Conservation (phyloP, 1,140 invertebrate genomes). For the Orius insidiosus region DNA sequence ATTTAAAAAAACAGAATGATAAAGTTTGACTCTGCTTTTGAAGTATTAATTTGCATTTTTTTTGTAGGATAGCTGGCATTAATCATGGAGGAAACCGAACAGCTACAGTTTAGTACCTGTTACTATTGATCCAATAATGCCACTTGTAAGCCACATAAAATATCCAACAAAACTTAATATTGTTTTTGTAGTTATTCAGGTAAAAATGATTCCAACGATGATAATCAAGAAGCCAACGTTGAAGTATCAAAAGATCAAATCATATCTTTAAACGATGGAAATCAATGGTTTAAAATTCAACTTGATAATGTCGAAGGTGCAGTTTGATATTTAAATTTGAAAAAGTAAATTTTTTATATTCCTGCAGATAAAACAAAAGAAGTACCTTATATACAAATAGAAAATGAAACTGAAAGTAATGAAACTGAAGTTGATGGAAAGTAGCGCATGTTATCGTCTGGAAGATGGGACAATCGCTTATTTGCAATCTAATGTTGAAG, state of each 20-base stretch:
- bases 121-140: background rate
- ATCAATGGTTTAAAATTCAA: slow-evolving; percentile 6
- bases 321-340: background rate
- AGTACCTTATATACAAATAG: background rate
- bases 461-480: slow-evolving; percentile 15
- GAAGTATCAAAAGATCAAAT: background rate
- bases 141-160: too few species aligned
- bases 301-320: background rate
- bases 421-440: background rate
- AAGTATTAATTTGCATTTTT: too few species aligned
- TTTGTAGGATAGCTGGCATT: too few species aligned
- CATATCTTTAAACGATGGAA: slow-evolving; percentile 3
- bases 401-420: background rate
- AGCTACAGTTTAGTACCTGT: background rate
- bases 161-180: too few species aligned
- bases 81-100: background rate
- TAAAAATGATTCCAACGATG: background rate
- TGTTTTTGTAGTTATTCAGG: background rate
- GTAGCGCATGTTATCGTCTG: slow-evolving; percentile 11
- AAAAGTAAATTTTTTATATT: background rate
- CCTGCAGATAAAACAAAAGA: background rate
- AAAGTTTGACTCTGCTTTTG: too few species aligned
- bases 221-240: background rate
- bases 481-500: slow-evolving; percentile 9
- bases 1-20: too few species aligned